These are phyloP conservation scores for Pygathrix nemaeus DNA, from an alignment of 2,113 vertebrate species.

Conservation along the genomic window DNA sequence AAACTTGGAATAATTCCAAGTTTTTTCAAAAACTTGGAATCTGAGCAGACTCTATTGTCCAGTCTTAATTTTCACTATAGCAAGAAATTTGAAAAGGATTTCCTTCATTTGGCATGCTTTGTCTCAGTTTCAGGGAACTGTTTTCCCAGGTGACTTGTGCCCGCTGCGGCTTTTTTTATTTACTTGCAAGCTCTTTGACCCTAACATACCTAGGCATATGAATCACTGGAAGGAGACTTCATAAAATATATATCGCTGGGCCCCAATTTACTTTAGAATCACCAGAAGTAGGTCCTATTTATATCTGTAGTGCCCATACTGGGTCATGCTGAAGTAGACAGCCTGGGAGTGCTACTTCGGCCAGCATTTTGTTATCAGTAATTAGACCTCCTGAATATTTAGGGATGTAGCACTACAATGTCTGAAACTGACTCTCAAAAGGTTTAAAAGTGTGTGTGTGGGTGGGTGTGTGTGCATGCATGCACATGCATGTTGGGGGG, in stretches of 20 bases:
- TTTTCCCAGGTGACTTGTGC: not conserved
- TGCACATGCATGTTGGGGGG: not conserved
- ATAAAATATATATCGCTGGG: not conserved
- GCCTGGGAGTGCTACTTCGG: not conserved
- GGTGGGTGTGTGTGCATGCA: not conserved
- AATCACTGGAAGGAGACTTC: not conserved
- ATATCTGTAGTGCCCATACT: not conserved
- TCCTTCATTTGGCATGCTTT: not conserved
- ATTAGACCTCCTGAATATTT: not conserved
- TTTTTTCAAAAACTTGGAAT: not conserved
- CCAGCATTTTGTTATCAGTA: not conserved
- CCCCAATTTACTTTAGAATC: not conserved
- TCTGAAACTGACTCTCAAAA: not conserved
- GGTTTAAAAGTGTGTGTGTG: not conserved
- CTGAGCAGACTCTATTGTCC: not conserved
- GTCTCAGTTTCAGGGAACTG: not conserved
- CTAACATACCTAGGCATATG: not conserved
- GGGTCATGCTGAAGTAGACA: not conserved
- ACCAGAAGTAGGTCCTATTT: not conserved
- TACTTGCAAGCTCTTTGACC: not conserved
- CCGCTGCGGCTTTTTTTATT: not conserved
- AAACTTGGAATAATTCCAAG: not conserved
- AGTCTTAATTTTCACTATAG: not conserved
- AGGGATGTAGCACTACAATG: not conserved
- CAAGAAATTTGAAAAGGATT: not conserved